Evolutionary conservation across 2,113 vertebrate genomes (phyloP), one percentile per base, ranked within the genome.

Genomic region (Esox niger): DNA sequence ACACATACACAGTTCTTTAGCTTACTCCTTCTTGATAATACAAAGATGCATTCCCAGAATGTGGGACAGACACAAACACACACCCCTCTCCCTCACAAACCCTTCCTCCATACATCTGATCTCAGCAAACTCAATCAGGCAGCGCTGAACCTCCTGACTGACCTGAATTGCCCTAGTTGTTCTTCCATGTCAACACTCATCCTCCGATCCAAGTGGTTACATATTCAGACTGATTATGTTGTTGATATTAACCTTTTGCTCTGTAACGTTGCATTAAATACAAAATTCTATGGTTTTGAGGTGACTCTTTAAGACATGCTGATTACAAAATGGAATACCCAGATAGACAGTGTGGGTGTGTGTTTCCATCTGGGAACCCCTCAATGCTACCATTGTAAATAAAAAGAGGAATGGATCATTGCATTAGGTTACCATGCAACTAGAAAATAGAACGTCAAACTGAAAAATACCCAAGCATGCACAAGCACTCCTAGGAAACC

Each of bases 141-240:
- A 79, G 77, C 75, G 64, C 54, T 2, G 33, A 56, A 76, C 70
- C 69, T 71, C 74, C 66, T 76, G 70, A 67, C 62, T 30, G 13
- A 69, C 35, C 68, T 66, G 47, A 78, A 62, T 67, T 60, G 43
- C 21, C 23, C 74, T 57, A 2, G 30, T 54, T 62, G 66, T 60
- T 71, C 70, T 49, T 71, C 26, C 0, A 70, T 31, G 27, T 70
- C 64, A 74, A 32, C 1, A 1, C 54, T 21, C 52, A 33, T 69
- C 43, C 66, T 62, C 46, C 69, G 23, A 11, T 57, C 8, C 55
- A 49, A 49, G n/a, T 49, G 15, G 20, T 21, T 13, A 38, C 15
- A 15, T 3, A 38, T 38, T 15, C 35, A 15, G 35, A 38, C 35
- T 38, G 11, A 15, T 3, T 9, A 9, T 38, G 15, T 3, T 15